phyloP scores from a whole-genome alignment of 2,113 vertebrate species.

The Albula goreensis region DNA sequence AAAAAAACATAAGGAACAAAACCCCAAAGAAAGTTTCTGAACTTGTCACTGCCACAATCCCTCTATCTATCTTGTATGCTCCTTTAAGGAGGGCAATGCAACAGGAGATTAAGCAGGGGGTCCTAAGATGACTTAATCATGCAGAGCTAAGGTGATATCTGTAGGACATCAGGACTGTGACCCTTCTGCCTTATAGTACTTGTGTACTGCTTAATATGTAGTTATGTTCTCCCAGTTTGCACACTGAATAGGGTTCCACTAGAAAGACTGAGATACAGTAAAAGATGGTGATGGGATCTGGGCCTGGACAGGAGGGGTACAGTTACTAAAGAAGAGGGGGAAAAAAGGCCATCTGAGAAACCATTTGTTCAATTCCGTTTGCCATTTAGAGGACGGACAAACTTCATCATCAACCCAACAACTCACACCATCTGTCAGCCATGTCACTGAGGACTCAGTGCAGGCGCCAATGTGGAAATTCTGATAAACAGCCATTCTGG shows the following conservation, averaged over 20 bases:
- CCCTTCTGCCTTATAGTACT: background rate
- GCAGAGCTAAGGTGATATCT: background rate
- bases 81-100: background rate
- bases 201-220: background rate
- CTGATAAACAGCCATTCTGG: background rate
- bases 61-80: background rate
- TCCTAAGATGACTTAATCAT: background rate
- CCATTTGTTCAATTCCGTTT: background rate
- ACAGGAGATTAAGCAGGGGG: background rate
- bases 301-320: background rate
- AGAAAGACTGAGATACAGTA: background rate
- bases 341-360: background rate
- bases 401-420: conserved; percentile 45
- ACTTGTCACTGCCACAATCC: background rate
- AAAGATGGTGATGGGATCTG: background rate
- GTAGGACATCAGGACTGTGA: too few species aligned
- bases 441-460: conserved; percentile 58
- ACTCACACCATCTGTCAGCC: conserved; percentile 60
- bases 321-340: background rate
- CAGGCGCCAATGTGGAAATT: conserved; percentile 60
- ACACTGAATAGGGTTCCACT: background rate
- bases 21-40: background rate
- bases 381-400: background rate
- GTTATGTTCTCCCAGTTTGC: background rate
- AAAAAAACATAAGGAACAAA: background rate